Conservation (phyloP, 1,140 invertebrate genomes). For the Polypedilum vanderplanki region DNA sequence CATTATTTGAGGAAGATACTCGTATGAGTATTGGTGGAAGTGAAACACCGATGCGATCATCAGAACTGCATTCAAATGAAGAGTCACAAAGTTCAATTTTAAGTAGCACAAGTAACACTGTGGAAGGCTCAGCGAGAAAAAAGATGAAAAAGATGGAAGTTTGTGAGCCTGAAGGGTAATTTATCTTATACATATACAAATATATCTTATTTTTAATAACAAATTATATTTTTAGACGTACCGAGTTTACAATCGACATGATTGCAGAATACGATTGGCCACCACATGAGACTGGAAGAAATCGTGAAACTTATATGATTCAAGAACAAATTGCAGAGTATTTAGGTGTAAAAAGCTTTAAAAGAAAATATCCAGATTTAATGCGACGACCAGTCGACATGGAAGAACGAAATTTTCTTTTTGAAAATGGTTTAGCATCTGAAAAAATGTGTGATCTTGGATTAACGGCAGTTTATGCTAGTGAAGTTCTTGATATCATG, state of each 20-base stretch:
- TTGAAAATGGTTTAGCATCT: constrained; percentile 75
- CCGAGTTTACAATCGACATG: constrained; percentile 72
- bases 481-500: constrained; percentile 92
- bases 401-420: constrained; percentile 82
- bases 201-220: no score
- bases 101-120: constrained; percentile 50
- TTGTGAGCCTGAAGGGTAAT: constrained; percentile 57
- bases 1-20: constrained; percentile 76
- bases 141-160: constrained; percentile 67
- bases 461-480: constrained; percentile 81
- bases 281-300: constrained; percentile 52
- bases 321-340: constrained; percentile 85
- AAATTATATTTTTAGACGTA: constrained; percentile 44
- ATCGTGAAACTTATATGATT: constrained; percentile 70
- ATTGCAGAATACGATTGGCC: constrained; percentile 95
- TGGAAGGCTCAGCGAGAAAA: constrained; percentile 57
- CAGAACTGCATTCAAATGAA: constrained; percentile 59
- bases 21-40: constrained; percentile 74
- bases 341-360: constrained; percentile 89
- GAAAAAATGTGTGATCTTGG: constrained; percentile 90
- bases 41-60: constrained; percentile 42
- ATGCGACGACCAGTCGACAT: constrained; percentile 76
- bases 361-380: constrained; percentile 88
- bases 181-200: no score
- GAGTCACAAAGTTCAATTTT: constrained; percentile 70